Evolutionary conservation across 2,888 invertebrate genomes (phyloP).

Genomic region (Drosophila algonquin): DNA sequence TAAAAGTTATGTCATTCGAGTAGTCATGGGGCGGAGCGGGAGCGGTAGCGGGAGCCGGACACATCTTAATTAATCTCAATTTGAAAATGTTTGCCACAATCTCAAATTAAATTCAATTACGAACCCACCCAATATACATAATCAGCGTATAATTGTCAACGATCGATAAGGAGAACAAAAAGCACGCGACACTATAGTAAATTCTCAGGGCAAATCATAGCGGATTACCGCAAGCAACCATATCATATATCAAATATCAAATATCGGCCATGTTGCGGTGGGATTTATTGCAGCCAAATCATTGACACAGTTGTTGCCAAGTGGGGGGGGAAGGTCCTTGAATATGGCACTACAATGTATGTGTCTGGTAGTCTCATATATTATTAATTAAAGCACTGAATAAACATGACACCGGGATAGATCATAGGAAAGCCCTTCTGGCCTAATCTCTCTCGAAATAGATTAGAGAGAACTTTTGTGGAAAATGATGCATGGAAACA

Average conservation of each 20-base stretch:
- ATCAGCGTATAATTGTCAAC: constrained; percentile 45
- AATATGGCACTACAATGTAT: constrained; percentile 14
- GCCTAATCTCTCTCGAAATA: neutral
- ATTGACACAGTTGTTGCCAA: constrained; percentile 31
- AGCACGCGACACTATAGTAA: constrained; percentile 19
- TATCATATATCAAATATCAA: constrained; percentile 16
- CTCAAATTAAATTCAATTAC: constrained; percentile 69
- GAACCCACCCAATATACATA: constrained; percentile 37
- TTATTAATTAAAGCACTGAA: neutral
- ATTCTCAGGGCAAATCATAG: constrained; percentile 38
- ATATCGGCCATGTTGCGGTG: constrained; percentile 11
- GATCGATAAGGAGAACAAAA: constrained; percentile 48
- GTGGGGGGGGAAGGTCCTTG: constrained; percentile 3
- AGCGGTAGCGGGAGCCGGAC: neutral
- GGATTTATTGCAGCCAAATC: constrained; percentile 22
- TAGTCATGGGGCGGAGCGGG: constrained; percentile 3
- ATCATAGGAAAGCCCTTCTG: neutral
- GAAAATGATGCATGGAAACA: neutral
- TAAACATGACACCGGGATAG: neutral
- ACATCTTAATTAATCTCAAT: constrained; percentile 60
- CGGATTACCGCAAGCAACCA: constrained; percentile 39
- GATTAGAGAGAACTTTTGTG: neutral
- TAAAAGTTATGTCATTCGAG: constrained; percentile 48
- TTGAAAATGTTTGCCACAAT: constrained; percentile 39
- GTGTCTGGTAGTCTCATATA: constrained; percentile 1